Conservation (phyloP, 2,797 vertebrate genomes). For the Lacerta bilineata region DNA sequence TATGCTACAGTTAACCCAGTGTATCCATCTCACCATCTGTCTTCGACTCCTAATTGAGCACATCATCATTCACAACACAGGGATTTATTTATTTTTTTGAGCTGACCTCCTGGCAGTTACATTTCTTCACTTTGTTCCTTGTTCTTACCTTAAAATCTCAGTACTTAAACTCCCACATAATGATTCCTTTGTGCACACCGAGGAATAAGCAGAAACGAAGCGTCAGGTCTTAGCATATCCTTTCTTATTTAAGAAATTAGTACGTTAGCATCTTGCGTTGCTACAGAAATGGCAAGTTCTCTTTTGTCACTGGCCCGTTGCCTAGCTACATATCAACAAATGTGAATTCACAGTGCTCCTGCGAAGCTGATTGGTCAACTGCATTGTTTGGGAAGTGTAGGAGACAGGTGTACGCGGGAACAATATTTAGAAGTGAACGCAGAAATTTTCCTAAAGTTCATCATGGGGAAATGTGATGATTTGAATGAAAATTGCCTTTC, state of each 20-base stretch:
- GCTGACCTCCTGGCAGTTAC: accelerated
- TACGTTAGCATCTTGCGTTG: conserved; percentile 30
- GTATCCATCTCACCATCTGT: too few relatives aligned
- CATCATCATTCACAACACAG: too few relatives aligned
- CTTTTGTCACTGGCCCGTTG: conserved; percentile 58
- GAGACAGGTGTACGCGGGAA: neutral
- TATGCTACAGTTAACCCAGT: too few relatives aligned
- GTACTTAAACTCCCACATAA: conserved; percentile 23
- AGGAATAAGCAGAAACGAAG: conserved; percentile 34
- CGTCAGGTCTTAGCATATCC: neutral
- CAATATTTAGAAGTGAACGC: neutral
- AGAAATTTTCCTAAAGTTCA: neutral
- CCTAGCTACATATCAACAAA: conserved; percentile 69
- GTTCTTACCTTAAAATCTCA: conserved; percentile 33
- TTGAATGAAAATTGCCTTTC: neutral
- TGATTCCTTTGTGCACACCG: neutral
- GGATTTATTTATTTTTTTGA: accelerated
- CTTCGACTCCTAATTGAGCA: too few relatives aligned
- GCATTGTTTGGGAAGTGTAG: neutral
- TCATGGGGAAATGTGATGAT: neutral
- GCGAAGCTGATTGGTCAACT: conserved; percentile 40
- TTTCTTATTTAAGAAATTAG: conserved; percentile 32
- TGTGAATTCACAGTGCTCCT: conserved; percentile 23
- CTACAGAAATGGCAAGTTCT: conserved; percentile 27
- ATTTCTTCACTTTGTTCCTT: neutral